phyloP scores from a whole-genome alignment of 1,140 invertebrate species.

The Charaxes varanes region DNA sequence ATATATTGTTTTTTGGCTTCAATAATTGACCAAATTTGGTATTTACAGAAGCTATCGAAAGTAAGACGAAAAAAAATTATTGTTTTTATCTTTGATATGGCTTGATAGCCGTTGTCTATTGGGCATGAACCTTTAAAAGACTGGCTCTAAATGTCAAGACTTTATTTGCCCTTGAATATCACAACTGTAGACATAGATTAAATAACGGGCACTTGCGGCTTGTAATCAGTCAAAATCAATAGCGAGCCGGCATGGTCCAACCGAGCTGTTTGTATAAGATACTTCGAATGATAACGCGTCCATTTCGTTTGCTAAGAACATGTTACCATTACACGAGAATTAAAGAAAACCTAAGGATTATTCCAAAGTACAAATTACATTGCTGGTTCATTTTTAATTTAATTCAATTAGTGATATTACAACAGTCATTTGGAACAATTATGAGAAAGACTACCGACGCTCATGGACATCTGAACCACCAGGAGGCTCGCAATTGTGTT shows the following conservation, averaged over 20 bases:
- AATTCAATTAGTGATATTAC: no score
- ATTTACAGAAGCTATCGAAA: no score
- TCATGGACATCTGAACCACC: no score
- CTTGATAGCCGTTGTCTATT: no score
- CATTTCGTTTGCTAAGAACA: conserved; percentile 19
- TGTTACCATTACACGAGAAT: conserved; percentile 17
- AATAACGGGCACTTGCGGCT: conserved; percentile 35
- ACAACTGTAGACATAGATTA: conserved; percentile 28
- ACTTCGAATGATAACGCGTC: conserved; percentile 35
- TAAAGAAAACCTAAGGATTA: conserved; percentile 9
- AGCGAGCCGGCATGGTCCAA: conserved; percentile 31
- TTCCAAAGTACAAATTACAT: neutral
- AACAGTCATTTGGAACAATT: no score
- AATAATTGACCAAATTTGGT: no score
- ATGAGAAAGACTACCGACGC: no score
- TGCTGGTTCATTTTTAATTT: neutral
- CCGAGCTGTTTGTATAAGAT: conserved; percentile 43
- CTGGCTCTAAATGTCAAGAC: conserved; percentile 15
- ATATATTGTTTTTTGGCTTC: no score
- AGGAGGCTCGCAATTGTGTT: no score
- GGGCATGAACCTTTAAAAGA: neutral
- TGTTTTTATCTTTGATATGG: no score
- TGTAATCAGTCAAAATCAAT: conserved; percentile 58
- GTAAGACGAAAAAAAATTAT: no score
- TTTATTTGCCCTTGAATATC: conserved; percentile 28